These are phyloP conservation scores for Odontomachus brunneus DNA, from an alignment of 1,140 invertebrate species.

Conservation along the genomic window DNA sequence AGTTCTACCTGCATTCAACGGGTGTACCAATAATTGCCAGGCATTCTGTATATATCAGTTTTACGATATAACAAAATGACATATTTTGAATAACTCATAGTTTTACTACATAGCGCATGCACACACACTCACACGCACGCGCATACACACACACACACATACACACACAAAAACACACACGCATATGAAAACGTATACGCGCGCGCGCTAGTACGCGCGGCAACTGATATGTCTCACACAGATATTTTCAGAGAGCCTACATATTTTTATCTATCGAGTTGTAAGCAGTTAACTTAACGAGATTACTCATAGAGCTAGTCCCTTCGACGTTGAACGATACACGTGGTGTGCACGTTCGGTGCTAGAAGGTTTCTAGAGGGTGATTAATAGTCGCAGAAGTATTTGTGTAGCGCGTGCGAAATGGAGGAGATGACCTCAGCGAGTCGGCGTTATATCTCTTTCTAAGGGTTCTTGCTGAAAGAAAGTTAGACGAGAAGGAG, in stretches of 20 bases:
- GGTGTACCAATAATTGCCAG: no score
- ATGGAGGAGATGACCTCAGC: slow-evolving; percentile 9
- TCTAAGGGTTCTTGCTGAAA: neutral
- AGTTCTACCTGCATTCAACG: no score
- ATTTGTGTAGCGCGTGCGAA: slow-evolving; percentile 6
- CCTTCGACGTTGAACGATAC: slow-evolving; percentile 4
- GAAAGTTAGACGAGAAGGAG: neutral
- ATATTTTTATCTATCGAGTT: slow-evolving; percentile 49
- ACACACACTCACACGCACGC: no score
- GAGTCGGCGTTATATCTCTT: neutral
- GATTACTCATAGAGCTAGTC: slow-evolving; percentile 39
- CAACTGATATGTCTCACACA: slow-evolving; percentile 17
- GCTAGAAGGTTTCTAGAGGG: slow-evolving; percentile 24
- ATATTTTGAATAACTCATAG: no score
- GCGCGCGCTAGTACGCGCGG: neutral
- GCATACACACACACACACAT: no score
- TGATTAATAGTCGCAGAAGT: slow-evolving; percentile 22
- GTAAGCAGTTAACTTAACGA: slow-evolving; percentile 13
- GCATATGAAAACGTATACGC: neutral
- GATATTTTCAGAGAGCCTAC: slow-evolving; percentile 60
- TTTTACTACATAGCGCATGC: no score
- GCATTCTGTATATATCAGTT: neutral
- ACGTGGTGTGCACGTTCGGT: slow-evolving; percentile 1
- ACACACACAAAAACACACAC: no score
- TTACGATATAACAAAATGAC: slow-evolving; percentile 9